phyloP scores from a whole-genome alignment of 2,888 invertebrate species.

The Branchinecta sandiegonensis region DNA sequence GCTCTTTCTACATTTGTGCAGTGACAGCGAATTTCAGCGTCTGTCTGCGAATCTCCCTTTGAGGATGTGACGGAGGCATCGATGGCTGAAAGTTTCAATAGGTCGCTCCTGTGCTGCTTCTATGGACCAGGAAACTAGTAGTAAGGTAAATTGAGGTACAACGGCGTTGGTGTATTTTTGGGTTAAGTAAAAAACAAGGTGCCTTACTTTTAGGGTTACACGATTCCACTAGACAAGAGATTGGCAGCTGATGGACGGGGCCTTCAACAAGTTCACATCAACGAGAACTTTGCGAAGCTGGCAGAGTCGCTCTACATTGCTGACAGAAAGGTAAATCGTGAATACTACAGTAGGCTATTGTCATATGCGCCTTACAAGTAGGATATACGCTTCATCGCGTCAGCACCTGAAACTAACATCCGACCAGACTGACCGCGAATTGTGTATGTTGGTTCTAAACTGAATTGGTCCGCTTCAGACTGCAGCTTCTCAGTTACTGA shows the following conservation, averaged over 20 bases:
- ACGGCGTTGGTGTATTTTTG: too few species aligned
- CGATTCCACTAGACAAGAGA: conserved; percentile 93
- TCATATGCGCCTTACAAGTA: background rate
- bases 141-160: too few species aligned
- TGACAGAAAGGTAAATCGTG: conserved; percentile 54
- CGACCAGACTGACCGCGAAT: background rate
- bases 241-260: conserved; percentile 96
- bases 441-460: background rate
- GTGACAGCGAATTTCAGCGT: background rate
- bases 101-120: background rate
- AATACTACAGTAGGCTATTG: conserved; percentile 23
- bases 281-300: conserved; percentile 96
- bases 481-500: too few species aligned
- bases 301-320: conserved; percentile 96
- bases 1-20: background rate
- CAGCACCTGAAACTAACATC: too few species aligned
- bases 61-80: background rate
- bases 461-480: too few species aligned
- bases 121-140: background rate
- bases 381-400: too few species aligned
- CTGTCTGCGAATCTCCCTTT: background rate
- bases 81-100: background rate
- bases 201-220: conserved; percentile 52
- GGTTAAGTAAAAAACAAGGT: too few species aligned
- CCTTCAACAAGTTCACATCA: conserved; percentile 90